phyloP scores from a whole-genome alignment of 2,888 invertebrate species.

The Brenthis hecate region DNA sequence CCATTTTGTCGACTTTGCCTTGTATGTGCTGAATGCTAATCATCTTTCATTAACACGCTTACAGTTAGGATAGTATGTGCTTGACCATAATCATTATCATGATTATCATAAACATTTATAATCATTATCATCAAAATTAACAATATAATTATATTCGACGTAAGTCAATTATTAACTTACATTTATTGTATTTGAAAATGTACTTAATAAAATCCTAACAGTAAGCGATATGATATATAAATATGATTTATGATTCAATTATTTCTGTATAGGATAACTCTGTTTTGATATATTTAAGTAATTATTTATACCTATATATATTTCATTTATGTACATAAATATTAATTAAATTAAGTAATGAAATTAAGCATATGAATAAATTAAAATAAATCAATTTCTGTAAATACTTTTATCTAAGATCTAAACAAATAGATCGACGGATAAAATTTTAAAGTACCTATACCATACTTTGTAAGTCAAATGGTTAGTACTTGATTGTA shows the following conservation, averaged over 20 bases:
- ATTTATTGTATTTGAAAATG: not conserved
- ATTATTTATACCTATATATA: too few relatives aligned
- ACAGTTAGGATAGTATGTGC: conserved; percentile 15
- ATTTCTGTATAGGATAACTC: not conserved
- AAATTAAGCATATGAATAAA: too few relatives aligned
- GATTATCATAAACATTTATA: conserved; percentile 10
- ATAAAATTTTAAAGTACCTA: too few relatives aligned
- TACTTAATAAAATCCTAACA: conserved; percentile 1
- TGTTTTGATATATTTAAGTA: not conserved
- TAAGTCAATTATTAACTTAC: not conserved
- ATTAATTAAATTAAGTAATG: too few relatives aligned
- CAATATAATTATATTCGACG: not conserved
- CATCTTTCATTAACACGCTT: conserved; percentile 23
- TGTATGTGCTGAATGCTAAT: conserved; percentile 29
- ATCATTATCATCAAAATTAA: not conserved
- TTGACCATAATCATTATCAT: not conserved
- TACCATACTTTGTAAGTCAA: too few relatives aligned
- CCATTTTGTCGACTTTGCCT: conserved; percentile 30
- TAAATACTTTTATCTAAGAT: too few relatives aligned
- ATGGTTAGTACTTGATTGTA: too few relatives aligned
- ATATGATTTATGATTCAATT: conserved; percentile 1
- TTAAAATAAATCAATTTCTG: too few relatives aligned
- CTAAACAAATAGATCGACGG: too few relatives aligned
- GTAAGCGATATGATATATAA: conserved; percentile 10
- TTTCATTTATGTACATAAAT: too few relatives aligned